Base-by-base conservation (phyloP, 2,888 invertebrate species). In the Xanthia icteritia region DNA sequence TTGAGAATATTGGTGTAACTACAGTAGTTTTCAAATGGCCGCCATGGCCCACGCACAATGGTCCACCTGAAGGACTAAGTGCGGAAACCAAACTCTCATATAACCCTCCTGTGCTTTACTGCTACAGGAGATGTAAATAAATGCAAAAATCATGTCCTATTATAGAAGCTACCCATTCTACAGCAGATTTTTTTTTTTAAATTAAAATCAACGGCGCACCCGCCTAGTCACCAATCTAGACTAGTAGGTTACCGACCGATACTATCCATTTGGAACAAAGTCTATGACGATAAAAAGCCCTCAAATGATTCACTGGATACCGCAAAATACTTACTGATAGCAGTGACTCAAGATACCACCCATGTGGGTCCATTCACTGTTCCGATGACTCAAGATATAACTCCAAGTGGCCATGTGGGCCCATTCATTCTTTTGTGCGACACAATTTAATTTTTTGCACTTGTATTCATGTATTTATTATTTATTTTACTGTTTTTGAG, bases 321-420 rank as follows among this genome's bases (percentile, higher is more conserved):
- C 74, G 63, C 79, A 42, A 13, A 42, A n/a, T 39, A 39, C 71
- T 61, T 17, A 39, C 45, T 61, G 65, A 70, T 83, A 83, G 45
- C 27, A 31, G 60, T 79, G 80, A 79, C 65, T 79, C 73, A 79
- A 79, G 78, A 74, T 66, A 36, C 45, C 64, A 11, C 13, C 39
- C 45, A 9, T 36, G 9, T 58, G 64, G 72, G 31, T 27, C 6
- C 79, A 79, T 73, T 78, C 73, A 45, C 15, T 65, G 42, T 58
- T 27, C 58, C 58, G 39, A 48, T 83, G 82, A 82, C 75, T 82
- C 82, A 82, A 83, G 63, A 60, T 27, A 54, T 48, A 48, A 15
- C 58, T 36, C 17, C 31, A n/a, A 51, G 63, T 68, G 27, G 17
- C 23, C 23, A 48, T 69, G 27, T 61, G 58, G 15, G 15, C 2